These are phyloP conservation scores for Coendou prehensilis DNA, from an alignment of 2,797 vertebrate species.

Conservation along the genomic window DNA sequence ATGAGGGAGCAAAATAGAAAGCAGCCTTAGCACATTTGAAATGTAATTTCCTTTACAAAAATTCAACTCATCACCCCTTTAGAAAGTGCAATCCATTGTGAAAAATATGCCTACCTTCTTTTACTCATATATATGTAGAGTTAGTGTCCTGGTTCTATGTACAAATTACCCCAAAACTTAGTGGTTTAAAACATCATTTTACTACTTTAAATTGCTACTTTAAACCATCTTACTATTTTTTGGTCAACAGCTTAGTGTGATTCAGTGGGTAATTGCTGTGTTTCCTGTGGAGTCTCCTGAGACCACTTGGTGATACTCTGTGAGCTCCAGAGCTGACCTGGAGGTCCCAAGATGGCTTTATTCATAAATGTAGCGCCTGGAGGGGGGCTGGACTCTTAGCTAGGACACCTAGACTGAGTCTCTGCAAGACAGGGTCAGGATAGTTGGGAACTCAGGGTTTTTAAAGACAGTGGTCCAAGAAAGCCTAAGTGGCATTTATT, in stretches of 20 bases:
- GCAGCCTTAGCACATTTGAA: slow-evolving; percentile 34
- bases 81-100: slow-evolving; percentile 5
- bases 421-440: background rate
- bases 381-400: background rate
- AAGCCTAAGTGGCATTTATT: background rate
- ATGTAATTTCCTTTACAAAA: slow-evolving; percentile 69
- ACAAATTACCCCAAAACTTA: slow-evolving; percentile 1
- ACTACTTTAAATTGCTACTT: background rate
- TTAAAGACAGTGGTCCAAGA: background rate
- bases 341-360: slow-evolving; percentile 16
- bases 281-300: background rate
- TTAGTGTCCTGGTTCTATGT: slow-evolving; percentile 1
- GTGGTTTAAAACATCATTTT: slow-evolving; percentile 5
- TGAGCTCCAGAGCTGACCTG: background rate
- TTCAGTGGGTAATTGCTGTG: background rate
- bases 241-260: background rate
- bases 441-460: background rate
- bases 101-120: slow-evolving; percentile 37
- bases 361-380: background rate
- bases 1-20: slow-evolving; percentile 54
- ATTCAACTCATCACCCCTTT: slow-evolving; percentile 24
- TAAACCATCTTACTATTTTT: background rate
- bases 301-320: background rate
- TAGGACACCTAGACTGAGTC: background rate
- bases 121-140: background rate